These are phyloP conservation scores for Chloroclysta siterata DNA, from an alignment of 2,888 invertebrate species.

Conservation along the genomic window DNA sequence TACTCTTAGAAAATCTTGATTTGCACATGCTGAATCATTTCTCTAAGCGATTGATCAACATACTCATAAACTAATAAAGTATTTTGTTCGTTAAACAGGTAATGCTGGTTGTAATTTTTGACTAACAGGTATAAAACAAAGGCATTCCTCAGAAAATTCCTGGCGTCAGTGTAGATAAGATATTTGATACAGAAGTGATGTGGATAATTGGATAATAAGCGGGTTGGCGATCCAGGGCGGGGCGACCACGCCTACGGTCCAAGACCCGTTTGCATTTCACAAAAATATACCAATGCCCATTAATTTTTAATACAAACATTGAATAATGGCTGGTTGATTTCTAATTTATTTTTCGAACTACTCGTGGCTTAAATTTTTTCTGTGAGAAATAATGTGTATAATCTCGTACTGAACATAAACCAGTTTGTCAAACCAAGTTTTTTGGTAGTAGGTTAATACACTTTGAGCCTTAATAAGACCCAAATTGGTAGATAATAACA, in stretches of 20 bases:
- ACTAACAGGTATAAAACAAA: slow-evolving; percentile 20
- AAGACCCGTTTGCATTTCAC: slow-evolving; percentile 55
- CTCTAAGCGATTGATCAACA: background rate
- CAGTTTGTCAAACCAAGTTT: background rate
- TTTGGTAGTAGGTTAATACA: background rate
- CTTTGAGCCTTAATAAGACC: too few relatives aligned
- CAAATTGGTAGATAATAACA: background rate
- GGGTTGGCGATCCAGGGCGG: slow-evolving; percentile 70
- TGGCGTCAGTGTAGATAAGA: slow-evolving; percentile 42
- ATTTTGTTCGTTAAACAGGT: background rate
- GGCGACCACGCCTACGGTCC: slow-evolving; percentile 69
- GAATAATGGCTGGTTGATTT: slow-evolving; percentile 27
- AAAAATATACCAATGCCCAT: slow-evolving; percentile 32
- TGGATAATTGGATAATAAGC: slow-evolving; percentile 80
- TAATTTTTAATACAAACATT: slow-evolving; percentile 41
- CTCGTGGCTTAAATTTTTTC: background rate
- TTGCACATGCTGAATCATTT: too few relatives aligned
- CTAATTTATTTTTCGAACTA: slow-evolving; percentile 9
- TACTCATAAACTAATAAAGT: too few relatives aligned
- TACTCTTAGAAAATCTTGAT: too few relatives aligned
- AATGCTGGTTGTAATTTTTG: slow-evolving; percentile 6
- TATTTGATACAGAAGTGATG: slow-evolving; percentile 79
- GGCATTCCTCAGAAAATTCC: slow-evolving; percentile 25
- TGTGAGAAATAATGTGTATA: slow-evolving; percentile 3
- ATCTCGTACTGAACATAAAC: background rate